Conservation (phyloP, 2,113 vertebrate genomes). For the Thermophis baileyi region DNA sequence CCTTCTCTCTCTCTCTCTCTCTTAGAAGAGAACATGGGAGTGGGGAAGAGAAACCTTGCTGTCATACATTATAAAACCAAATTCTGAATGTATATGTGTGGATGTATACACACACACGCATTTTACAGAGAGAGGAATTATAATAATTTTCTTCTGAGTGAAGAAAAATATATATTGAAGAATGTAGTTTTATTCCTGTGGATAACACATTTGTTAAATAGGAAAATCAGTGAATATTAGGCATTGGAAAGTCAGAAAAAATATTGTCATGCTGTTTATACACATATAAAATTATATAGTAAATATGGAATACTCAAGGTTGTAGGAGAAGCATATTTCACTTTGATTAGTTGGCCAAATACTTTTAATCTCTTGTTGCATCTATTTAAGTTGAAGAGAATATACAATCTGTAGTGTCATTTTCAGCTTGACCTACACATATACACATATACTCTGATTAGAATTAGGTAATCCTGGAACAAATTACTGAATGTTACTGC, state of each 20-base stretch:
- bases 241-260: neutral
- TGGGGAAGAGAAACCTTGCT: too few species aligned
- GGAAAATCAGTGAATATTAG: conserved; percentile 19
- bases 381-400: conserved; percentile 26
- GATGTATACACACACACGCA: neutral
- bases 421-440: conserved; percentile 57
- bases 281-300: conserved; percentile 22
- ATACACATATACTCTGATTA: conserved; percentile 63
- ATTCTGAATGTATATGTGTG: neutral
- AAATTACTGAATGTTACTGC: conserved; percentile 60
- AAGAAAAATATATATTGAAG: neutral
- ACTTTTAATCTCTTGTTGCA: conserved; percentile 31
- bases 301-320: conserved; percentile 19
- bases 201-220: conserved; percentile 16
- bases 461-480: conserved; percentile 57
- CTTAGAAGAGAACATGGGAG: too few species aligned
- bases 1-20: too few species aligned
- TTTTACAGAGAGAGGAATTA: conserved; percentile 17
- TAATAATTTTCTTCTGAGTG: conserved; percentile 10
- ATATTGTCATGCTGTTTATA: neutral
- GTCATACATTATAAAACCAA: too few species aligned
- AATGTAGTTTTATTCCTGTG: neutral
- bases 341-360: conserved; percentile 30
- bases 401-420: conserved; percentile 16
- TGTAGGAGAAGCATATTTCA: neutral